phyloP scores from a whole-genome alignment of 92 coral and sea anemone species.

The Paramuricea clavata region DNA sequence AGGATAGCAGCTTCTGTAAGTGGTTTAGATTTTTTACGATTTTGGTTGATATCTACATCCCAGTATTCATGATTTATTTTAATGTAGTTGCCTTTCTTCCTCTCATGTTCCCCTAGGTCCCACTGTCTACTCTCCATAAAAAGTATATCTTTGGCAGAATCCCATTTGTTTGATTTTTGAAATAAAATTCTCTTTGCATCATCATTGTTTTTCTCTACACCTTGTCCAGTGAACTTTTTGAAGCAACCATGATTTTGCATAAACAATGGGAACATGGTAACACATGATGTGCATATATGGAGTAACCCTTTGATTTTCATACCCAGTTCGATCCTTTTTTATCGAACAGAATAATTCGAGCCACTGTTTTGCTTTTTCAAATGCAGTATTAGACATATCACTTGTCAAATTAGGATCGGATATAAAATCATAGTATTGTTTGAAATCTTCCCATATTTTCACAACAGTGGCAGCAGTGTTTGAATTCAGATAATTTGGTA shows the following conservation, averaged over 20 bases:
- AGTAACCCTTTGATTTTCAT: background rate
- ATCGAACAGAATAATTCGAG: slow-evolving; percentile 52
- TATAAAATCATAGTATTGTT: slow-evolving; percentile 23
- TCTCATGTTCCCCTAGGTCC: slow-evolving; percentile 54
- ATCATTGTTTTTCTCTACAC: slow-evolving; percentile 63
- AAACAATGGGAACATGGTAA: slow-evolving; percentile 1
- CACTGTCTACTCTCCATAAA: slow-evolving; percentile 52
- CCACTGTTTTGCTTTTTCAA: slow-evolving; percentile 24
- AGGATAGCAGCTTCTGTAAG: background rate
- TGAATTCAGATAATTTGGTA: slow-evolving; percentile 28
- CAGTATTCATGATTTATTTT: too few relatives aligned
- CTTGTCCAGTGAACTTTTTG: slow-evolving; percentile 55
- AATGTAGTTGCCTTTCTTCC: slow-evolving; percentile 58
- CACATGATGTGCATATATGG: slow-evolving; percentile 44
- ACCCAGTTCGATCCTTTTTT: background rate
- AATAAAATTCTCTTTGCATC: slow-evolving; percentile 51
- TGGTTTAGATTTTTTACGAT: background rate
- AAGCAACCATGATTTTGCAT: background rate
- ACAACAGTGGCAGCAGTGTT: slow-evolving; percentile 50
- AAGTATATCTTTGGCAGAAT: slow-evolving; percentile 65
- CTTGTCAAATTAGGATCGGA: background rate
- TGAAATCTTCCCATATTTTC: slow-evolving; percentile 41
- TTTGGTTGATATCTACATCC: background rate
- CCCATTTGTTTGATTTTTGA: slow-evolving; percentile 69
- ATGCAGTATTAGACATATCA: background rate